Evolutionary conservation across 1,140 invertebrate species (phyloP).

Genomic region (Globodera rostochiensis): DNA sequence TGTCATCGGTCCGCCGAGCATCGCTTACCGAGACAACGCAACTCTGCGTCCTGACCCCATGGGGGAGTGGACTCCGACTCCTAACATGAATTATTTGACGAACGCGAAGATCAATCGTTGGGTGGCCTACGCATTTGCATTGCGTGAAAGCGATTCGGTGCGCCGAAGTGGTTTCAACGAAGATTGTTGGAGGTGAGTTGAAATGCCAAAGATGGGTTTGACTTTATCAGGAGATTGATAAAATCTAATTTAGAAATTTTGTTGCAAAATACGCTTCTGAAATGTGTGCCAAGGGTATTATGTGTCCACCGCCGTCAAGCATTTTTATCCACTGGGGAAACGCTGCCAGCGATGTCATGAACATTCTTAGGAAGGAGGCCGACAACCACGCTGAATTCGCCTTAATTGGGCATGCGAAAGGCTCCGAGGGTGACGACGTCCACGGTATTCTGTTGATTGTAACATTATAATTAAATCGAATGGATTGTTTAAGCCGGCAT

Average conservation of each 20-base stretch:
- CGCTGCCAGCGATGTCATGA: background rate
- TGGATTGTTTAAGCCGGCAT: background rate
- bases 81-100: background rate
- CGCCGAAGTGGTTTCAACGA: background rate
- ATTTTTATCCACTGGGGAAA: background rate
- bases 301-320: background rate
- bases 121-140: constrained; percentile 14
- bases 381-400: background rate
- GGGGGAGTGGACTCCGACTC: background rate
- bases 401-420: constrained; percentile 14
- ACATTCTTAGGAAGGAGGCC: background rate
- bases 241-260: too few species aligned
- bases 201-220: background rate
- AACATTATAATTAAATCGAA: background rate
- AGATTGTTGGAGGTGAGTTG: background rate
- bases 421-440: constrained; percentile 6
- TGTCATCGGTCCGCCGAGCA: background rate
- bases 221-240: too few species aligned
- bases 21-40: background rate
- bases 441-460: background rate
- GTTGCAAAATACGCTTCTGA: too few species aligned
- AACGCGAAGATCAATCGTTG: background rate
- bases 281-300: too few species aligned
- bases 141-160: background rate
- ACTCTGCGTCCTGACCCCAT: background rate